phyloP scores from a whole-genome alignment of 2,888 invertebrate species.

The Aromia moschata region DNA sequence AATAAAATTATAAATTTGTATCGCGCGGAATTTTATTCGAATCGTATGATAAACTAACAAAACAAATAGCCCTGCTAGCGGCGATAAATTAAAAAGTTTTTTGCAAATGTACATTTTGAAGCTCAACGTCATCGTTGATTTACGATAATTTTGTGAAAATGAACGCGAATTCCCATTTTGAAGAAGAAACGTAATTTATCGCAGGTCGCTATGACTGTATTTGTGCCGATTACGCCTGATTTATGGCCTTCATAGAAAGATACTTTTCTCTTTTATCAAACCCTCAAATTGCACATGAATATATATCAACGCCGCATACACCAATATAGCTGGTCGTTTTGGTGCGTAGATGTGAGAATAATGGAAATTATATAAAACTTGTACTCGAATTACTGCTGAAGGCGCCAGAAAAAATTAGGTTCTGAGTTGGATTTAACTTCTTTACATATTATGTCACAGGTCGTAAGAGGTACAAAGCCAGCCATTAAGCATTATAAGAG shows the following conservation, averaged over 20 bases:
- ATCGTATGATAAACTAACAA: conserved; percentile 53
- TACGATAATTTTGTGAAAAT: conserved; percentile 63
- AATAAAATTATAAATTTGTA: conserved; percentile 44
- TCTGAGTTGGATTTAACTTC: too few species aligned
- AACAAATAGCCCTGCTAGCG: conserved; percentile 55
- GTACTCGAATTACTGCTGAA: too few species aligned
- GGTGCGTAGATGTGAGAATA: neutral
- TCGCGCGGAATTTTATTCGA: conserved; percentile 42
- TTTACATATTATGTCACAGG: too few species aligned
- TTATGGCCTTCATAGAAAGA: conserved; percentile 51
- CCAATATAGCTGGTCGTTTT: neutral
- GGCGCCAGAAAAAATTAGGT: too few species aligned
- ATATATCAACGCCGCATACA: conserved; percentile 35
- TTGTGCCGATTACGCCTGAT: conserved; percentile 56
- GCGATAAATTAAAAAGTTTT: conserved; percentile 57
- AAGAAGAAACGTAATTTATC: conserved; percentile 62
- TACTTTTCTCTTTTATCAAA: conserved; percentile 53
- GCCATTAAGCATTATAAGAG: too few species aligned
- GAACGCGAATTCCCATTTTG: conserved; percentile 62
- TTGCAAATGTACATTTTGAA: conserved; percentile 58
- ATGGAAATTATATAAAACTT: neutral
- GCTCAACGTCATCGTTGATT: conserved; percentile 61
- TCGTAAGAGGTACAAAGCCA: too few species aligned
- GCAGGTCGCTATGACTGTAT: conserved; percentile 54
- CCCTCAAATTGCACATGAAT: conserved; percentile 47